phyloP scores from a whole-genome alignment of 1,140 invertebrate species.

The Nephotettix cincticeps region DNA sequence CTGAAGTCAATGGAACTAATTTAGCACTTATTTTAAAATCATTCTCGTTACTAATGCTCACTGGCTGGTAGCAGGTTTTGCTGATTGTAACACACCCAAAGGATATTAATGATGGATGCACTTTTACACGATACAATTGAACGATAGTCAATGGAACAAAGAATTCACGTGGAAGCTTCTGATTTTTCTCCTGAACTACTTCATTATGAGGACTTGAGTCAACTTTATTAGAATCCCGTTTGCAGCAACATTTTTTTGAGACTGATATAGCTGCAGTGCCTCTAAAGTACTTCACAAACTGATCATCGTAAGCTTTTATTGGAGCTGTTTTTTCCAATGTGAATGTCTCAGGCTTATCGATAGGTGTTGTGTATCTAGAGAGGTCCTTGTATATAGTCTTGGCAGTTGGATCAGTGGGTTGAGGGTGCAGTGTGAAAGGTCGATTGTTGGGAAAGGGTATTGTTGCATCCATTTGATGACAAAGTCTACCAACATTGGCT shows the following conservation, averaged over 20 bases:
- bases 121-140: conserved; percentile 10
- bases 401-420: neutral
- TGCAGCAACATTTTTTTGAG: neutral
- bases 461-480: neutral
- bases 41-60: neutral
- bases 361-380: neutral
- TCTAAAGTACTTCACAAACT: neutral
- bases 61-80: neutral
- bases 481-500: neutral
- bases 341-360: conserved; percentile 1
- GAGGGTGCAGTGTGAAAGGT: neutral
- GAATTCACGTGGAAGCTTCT: neutral
- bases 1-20: neutral
- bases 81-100: conserved; percentile 12
- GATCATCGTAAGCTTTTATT: neutral
- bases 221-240: neutral
- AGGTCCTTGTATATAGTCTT: conserved; percentile 14
- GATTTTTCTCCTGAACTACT: neutral
- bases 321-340: neutral
- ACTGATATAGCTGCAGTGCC: conserved; percentile 4
- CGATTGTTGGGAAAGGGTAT: conserved; percentile 19
- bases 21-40: conserved; percentile 2
- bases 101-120: neutral
- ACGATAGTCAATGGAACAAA: conserved; percentile 7
- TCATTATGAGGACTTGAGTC: neutral